Conservation (phyloP, 2,113 vertebrate species). For the Otolemur garnettii region DNA sequence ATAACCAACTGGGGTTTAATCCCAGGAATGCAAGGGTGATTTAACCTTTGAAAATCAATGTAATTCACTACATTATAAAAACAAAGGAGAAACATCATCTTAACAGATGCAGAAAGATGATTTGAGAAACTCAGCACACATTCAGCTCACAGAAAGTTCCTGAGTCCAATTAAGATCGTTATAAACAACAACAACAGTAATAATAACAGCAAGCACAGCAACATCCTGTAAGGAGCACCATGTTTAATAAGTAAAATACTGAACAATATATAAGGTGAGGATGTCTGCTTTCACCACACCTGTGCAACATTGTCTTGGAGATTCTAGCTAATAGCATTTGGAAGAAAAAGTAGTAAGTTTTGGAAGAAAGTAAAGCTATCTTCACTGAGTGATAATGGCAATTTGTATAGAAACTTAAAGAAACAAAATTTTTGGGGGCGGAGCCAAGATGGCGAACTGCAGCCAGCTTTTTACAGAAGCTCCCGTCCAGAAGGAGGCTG, state of each 20-base stretch:
- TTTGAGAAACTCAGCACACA: neutral
- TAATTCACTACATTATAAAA: slow-evolving; percentile 24
- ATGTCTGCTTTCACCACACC: neutral
- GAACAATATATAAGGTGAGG: neutral
- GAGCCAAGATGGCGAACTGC: no score
- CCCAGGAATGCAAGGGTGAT: slow-evolving; percentile 10
- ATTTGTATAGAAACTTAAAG: neutral
- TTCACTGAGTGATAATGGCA: neutral
- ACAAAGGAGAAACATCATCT: neutral
- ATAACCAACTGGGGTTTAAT: neutral
- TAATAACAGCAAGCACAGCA: neutral
- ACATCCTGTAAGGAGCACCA: neutral
- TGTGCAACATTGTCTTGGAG: neutral
- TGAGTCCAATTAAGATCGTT: neutral
- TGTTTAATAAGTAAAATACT: neutral
- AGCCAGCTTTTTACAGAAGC: no score
- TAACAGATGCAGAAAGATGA: slow-evolving; percentile 28
- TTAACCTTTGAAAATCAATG: slow-evolving; percentile 56
- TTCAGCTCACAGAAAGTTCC: neutral
- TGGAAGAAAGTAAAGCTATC: neutral
- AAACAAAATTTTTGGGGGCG: neutral
- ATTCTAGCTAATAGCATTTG: neutral
- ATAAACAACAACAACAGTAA: neutral
- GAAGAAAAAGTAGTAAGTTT: neutral
- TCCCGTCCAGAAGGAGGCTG: no score